Percentiles rank a stretch among this genome's conserved stretches.
These are phyloP conservation scores for Gallinago jamesoni DNA, from an alignment of 2,113 vertebrate genomes.

Conservation along the genomic window DNA sequence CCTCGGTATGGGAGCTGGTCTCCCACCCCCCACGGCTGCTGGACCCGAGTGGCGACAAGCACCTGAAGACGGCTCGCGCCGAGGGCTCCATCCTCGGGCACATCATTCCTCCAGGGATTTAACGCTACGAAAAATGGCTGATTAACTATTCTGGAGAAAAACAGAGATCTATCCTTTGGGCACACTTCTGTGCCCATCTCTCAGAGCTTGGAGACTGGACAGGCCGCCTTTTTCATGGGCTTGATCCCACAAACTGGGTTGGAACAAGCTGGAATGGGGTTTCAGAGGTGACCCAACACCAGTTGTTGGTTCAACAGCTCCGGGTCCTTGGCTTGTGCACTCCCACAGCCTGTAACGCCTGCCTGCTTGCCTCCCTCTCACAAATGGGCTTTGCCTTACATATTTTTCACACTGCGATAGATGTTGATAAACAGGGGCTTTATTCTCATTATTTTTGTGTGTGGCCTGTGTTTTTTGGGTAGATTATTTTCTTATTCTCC, in stretches of 20 bases:
- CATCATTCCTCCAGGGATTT: slow-evolving; percentile 20
- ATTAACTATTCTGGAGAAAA: neutral
- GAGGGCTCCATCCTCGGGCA: slow-evolving; percentile 17
- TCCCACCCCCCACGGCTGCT: slow-evolving; percentile 42
- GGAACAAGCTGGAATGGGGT: neutral
- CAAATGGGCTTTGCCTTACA: neutral
- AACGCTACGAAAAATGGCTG: slow-evolving; percentile 12
- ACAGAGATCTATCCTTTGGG: neutral
- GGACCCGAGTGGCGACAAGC: slow-evolving; percentile 52
- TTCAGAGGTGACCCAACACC: neutral
- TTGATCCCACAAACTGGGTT: accelerated
- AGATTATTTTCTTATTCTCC: neutral
- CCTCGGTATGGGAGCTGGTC: slow-evolving; percentile 40
- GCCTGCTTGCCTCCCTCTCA: neutral
- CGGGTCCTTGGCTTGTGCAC: neutral
- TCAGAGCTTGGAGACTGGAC: neutral
- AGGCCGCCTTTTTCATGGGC: neutral
- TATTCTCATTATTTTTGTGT: neutral
- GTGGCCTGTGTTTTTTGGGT: neutral
- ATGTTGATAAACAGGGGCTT: neutral
- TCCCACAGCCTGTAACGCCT: neutral
- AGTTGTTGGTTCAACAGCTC: neutral
- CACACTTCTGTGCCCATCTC: neutral
- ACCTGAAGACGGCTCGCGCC: slow-evolving; percentile 15
- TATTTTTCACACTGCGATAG: neutral